Conservation (phyloP, 2,888 invertebrate species). For the Cordylochernes scorpioides region DNA sequence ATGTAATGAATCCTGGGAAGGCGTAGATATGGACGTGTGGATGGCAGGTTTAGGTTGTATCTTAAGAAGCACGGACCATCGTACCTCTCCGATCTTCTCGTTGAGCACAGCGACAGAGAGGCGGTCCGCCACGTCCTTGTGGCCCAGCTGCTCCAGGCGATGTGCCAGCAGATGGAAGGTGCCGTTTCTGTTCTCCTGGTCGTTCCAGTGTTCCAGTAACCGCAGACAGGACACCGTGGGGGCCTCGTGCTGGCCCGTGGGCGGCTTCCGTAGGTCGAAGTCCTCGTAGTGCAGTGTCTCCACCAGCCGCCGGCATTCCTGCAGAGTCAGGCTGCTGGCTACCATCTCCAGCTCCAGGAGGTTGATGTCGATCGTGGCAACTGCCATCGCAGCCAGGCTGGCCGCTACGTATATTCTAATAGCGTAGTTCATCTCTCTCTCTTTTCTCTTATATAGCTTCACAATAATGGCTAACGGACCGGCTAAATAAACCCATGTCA, state of each 20-base stretch:
- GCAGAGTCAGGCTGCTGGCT: conserved; percentile 5
- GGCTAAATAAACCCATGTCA: too few species aligned
- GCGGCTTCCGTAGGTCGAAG: conserved; percentile 2
- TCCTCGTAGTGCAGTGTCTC: conserved; percentile 6
- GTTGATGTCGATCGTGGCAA: conserved; percentile 10
- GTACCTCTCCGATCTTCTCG: too few species aligned
- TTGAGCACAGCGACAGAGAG: too few species aligned
- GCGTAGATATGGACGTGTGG: too few species aligned
- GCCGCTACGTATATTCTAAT: too few species aligned
- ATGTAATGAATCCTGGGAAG: too few species aligned
- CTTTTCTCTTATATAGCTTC: too few species aligned
- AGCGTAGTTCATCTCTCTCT: too few species aligned
- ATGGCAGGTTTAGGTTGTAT: too few species aligned
- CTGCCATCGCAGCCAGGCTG: too few species aligned
- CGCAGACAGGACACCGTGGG: conserved; percentile 6
- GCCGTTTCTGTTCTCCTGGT: conserved; percentile 6
- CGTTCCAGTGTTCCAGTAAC: conserved; percentile 10
- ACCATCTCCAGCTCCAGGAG: conserved; percentile 9
- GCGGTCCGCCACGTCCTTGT: conserved; percentile 4
- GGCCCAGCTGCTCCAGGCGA: conserved; percentile 6
- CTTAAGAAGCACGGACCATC: too few species aligned
- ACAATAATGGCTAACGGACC: too few species aligned
- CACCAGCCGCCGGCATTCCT: conserved; percentile 8
- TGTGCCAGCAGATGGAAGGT: conserved; percentile 6
- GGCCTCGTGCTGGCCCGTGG: conserved; percentile 5